Base-by-base conservation (phyloP, 2,888 invertebrate genomes). In the Zhuqinia jingwanae region DNA sequence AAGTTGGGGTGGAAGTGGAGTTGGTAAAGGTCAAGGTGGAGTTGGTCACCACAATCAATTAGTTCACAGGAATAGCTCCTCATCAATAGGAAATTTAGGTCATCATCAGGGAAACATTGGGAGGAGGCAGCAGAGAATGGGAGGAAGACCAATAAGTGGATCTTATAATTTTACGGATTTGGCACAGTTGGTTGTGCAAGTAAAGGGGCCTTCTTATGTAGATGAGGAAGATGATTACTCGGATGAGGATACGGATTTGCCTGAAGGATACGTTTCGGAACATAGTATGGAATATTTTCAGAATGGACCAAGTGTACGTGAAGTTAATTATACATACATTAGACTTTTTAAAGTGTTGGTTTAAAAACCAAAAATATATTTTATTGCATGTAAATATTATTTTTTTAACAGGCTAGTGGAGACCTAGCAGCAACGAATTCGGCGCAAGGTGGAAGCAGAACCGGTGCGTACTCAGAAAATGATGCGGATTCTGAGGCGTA, bases 101-200 rank as follows among this genome's bases (percentile, higher is more conserved):
- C 27, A 22, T 11, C 17, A 27, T n/a, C n/a, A n/a, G n/a, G n/a
- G n/a, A n/a, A n/a, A n/a, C 17, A 3, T 20, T 58, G 17, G 58
- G 65, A n/a, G 65, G 36, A 36, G 27, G 20, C 85, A 45, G 60
- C 88, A 78, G 68, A 78, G 92, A 92, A 90, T 95, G 95, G 45
- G 47, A 11, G 87, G 88, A 3, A 45, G 83, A 53, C 79, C 86
- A 2, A 36, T 22, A 2, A 88, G 87, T 83, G 85, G 88, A 17
- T 75, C 87, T 88, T 97, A 97, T 92, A 97, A 96, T 1, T 98
- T 97, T 93, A 97, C 97, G 70, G 97, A 98, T 93, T 93, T 98
- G 85, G 97, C 98, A 0, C 97, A 97, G 93, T 97, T 97, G 95
- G 97, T 98, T 75, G 97, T 97, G 92, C 96, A 96, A 90, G 95